phyloP scores from a whole-genome alignment of 2,113 vertebrate species.

The Chamaetylas fuelleborni region DNA sequence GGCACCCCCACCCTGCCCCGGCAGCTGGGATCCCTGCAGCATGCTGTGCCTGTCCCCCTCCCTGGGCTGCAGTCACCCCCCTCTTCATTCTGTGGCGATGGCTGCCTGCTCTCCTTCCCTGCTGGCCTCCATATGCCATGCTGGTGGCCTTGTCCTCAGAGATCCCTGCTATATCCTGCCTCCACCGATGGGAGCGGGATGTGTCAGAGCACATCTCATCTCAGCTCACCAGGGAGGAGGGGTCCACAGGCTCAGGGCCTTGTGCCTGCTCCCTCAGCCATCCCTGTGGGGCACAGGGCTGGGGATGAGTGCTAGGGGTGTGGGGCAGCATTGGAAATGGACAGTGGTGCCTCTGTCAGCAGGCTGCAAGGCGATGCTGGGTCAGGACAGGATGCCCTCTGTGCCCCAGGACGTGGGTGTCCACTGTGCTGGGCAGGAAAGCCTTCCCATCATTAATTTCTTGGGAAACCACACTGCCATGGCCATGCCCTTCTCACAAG shows the following conservation, averaged over 20 bases:
- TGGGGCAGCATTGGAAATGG: not conserved
- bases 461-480: not conserved
- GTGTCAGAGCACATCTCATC: constrained; percentile 24
- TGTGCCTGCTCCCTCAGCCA: fast-evolving
- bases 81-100: not conserved
- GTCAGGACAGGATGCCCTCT: not conserved
- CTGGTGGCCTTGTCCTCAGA: constrained; percentile 47
- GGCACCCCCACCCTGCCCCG: not conserved
- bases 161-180: not conserved
- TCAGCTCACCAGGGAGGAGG: not conserved
- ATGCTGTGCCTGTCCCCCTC: not conserved
- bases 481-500: fast-evolving
- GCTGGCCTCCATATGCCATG: constrained; percentile 14
- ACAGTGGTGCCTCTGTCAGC: not conserved
- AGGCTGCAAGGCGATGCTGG: not conserved
- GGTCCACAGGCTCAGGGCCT: not conserved
- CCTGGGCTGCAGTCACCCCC: fast-evolving
- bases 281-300: not conserved
- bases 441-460: fast-evolving
- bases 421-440: not conserved
- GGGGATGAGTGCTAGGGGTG: not conserved
- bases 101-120: constrained; percentile 14
- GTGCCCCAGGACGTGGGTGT: not conserved
- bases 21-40: not conserved
- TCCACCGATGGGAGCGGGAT: not conserved